A percentile compares a stretch with the other conserved stretches of the same genome.
These are phyloP conservation scores for Anseranas semipalmata DNA, from an alignment of 2,113 vertebrate species.

Conservation along the genomic window DNA sequence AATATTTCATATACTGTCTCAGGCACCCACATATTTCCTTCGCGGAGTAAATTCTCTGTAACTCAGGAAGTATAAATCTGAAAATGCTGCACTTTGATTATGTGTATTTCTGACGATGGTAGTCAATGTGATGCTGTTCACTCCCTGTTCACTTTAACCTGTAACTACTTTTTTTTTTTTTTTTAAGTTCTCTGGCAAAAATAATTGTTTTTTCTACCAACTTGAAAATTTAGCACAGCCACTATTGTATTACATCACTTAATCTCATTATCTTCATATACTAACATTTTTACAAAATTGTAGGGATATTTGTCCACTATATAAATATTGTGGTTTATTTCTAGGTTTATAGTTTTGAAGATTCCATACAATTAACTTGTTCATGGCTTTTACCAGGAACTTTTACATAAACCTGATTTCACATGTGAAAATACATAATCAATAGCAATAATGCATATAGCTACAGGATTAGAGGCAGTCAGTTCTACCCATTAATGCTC, in stretches of 20 bases:
- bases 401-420: not conserved
- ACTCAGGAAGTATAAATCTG: not conserved
- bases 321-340: not conserved
- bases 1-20: not conserved
- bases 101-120: not conserved
- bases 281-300: not conserved
- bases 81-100: not conserved
- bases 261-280: not conserved
- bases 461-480: not conserved
- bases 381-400: not conserved
- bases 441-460: not conserved
- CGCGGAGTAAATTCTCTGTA: not conserved
- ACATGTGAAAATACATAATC: not conserved
- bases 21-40: not conserved
- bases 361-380: not conserved
- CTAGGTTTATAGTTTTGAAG: not conserved
- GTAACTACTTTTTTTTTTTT: not conserved
- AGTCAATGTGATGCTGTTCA: too few species aligned
- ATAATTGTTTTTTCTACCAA: not conserved
- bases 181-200: not conserved
- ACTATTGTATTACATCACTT: not conserved
- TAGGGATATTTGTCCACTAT: not conserved
- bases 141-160: not conserved
- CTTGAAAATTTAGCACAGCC: not conserved
- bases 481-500: not conserved